Conservation (phyloP, 2,888 invertebrate genomes). For the Herminia tarsipennalis region DNA sequence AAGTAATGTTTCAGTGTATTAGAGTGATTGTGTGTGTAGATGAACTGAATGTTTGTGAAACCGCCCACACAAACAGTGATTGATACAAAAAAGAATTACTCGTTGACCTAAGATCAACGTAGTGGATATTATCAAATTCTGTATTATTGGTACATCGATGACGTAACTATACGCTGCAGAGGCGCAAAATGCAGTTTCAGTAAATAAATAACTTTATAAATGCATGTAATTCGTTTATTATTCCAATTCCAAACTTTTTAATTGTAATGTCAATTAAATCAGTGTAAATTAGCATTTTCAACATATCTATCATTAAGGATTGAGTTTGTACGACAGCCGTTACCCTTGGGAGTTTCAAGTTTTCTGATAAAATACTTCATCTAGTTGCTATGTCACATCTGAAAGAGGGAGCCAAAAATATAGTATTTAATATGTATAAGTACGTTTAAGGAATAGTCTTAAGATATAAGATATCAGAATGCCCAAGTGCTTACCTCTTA, state of each 20-base stretch:
- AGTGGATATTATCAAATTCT: no score
- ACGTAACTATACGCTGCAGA: no score
- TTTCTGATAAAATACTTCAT: slow-evolving; percentile 2
- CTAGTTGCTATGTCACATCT: slow-evolving; percentile 24
- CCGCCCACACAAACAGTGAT: no score
- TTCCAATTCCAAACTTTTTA: slow-evolving; percentile 19
- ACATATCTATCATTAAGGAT: slow-evolving; percentile 49
- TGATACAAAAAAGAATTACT: no score
- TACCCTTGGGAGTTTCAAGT: slow-evolving; percentile 3
- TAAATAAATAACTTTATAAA: no score
- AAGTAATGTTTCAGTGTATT: no score
- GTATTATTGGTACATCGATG: no score
- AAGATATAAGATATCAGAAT: slow-evolving; percentile 31
- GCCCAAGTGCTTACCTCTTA: slow-evolving; percentile 26
- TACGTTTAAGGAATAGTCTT: slow-evolving; percentile 22
- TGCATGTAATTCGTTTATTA: no score
- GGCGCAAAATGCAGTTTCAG: no score
- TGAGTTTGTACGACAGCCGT: slow-evolving; percentile 12
- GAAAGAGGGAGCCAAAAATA: slow-evolving; percentile 21
- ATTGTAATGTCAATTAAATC: slow-evolving; percentile 53
- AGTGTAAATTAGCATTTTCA: slow-evolving; percentile 47
- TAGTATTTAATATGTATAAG: slow-evolving; percentile 28
- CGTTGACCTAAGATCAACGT: no score
- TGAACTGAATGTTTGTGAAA: no score
- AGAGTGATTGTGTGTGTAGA: no score